phyloP scores from a whole-genome alignment of 2,888 invertebrate genomes.

The Furcula furcula region DNA sequence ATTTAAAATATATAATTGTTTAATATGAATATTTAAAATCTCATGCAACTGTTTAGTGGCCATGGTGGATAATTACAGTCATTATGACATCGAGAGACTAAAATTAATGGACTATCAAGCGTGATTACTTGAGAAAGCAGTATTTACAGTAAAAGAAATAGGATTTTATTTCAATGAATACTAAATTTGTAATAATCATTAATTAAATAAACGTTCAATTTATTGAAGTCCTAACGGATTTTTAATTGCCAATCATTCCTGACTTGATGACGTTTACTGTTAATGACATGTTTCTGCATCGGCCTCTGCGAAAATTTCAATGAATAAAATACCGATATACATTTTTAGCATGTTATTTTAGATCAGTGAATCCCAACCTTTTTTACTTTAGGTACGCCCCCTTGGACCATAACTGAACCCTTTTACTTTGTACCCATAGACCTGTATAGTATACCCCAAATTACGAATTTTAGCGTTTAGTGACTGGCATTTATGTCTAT shows the following conservation, averaged over 20 bases:
- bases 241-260: background rate
- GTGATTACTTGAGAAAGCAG: background rate
- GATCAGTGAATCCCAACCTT: too few relatives aligned
- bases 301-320: background rate
- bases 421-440: too few relatives aligned
- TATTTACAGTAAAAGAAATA: background rate
- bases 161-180: background rate
- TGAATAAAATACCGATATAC: too few relatives aligned
- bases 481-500: too few relatives aligned
- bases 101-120: background rate
- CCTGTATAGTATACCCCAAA: too few relatives aligned
- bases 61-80: background rate
- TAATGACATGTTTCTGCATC: background rate
- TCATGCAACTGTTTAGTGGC: background rate
- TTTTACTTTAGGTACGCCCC: too few relatives aligned
- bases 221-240: constrained; percentile 1
- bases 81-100: background rate
- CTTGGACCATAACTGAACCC: too few relatives aligned
- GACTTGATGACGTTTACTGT: background rate
- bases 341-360: too few relatives aligned
- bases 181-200: background rate
- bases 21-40: background rate
- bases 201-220: background rate
- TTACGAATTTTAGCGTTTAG: too few relatives aligned
- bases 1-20: background rate